Percentiles rank a stretch among this genome's conserved stretches.
These are phyloP conservation scores for Haliclystus octoradiatus DNA, from an alignment of 30 jellyfish, hydroid and myxozoan species.

Conservation along the genomic window DNA sequence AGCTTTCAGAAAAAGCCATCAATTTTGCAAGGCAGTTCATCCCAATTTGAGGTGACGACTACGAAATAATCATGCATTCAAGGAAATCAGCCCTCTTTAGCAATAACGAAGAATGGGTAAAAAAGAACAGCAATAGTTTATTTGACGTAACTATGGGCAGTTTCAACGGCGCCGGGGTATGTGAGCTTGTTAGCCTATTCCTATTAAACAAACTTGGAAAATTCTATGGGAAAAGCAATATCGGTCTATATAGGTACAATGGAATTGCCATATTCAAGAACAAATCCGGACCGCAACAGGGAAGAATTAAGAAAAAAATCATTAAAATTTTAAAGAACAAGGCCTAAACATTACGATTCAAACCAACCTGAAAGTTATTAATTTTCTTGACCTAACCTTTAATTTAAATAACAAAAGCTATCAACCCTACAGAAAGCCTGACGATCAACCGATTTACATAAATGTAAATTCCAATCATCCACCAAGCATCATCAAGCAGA, in stretches of 20 bases:
- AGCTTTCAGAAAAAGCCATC: too few species aligned
- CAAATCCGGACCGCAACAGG: slow-evolving; percentile 36
- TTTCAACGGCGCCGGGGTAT: slow-evolving; percentile 40
- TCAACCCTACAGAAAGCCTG: too few species aligned
- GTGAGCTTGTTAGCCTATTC: slow-evolving; percentile 42
- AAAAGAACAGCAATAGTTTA: slow-evolving; percentile 11
- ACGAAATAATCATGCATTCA: too few species aligned
- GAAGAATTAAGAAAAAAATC: slow-evolving; percentile 11
- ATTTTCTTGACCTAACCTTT: slow-evolving; percentile 40
- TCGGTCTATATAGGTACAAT: slow-evolving; percentile 51
- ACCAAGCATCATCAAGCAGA: too few species aligned
- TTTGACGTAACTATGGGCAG: too few species aligned
- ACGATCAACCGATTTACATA: too few species aligned
- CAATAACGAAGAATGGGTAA: slow-evolving; percentile 19
- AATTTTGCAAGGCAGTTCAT: too few species aligned
- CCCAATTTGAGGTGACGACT: too few species aligned
- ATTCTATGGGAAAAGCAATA: slow-evolving; percentile 9
- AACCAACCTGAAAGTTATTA: slow-evolving; percentile 37
- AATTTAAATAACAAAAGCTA: slow-evolving; percentile 20
- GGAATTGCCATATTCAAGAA: too few species aligned
- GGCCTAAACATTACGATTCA: too few species aligned
- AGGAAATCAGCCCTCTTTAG: slow-evolving; percentile 31
- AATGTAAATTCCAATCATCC: too few species aligned
- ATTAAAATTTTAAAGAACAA: slow-evolving; percentile 2
- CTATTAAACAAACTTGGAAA: slow-evolving; percentile 16